Evolutionary conservation across 2,113 vertebrate genomes (phyloP), one percentile per base, ranked within the genome.

Genomic region (Phaetusa simplex): DNA sequence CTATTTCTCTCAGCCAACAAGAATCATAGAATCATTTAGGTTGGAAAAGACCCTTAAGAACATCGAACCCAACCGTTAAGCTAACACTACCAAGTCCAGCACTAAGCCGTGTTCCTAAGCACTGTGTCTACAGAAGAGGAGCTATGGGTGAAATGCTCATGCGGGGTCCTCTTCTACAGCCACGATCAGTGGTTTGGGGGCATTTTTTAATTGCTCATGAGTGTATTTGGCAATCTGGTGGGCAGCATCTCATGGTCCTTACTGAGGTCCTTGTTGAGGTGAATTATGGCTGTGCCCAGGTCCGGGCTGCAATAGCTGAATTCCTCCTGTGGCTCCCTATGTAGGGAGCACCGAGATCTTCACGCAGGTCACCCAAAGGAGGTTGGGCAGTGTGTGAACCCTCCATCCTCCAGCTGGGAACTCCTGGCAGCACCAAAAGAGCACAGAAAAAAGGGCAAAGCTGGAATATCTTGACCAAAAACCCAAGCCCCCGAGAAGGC

Each of bases 291-390:
- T 11, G 19, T 67, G 61, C 29, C 36, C 5, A 5, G 52, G 12
- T 19, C 17, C 8, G 34, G 64, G 45, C 45, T 45, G 73, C 59
- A 74, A 61, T 7, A 45, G 27, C 42, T 0, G 0, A 12, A 45
- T 22, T 86, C 15, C 49, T 67, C 11, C 43, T 20, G 21, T 1
- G 5, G 30, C 12, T 79, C 22, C 58, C 21, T 16, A 13, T 0
- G 1, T 55, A 61, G 59, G 38, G 56, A 82, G 34, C 7, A 8
- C 27, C 0, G 0, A 93, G 45, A 38, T 12, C 38, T 38, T 62
- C 2, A 3, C 32, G 9, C 2, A 6, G 26, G 23, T 58, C 34
- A 40, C 42, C 10, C 0, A 0, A 18, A 24, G 49, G 47, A 74
- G 18, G 43, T 30, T 11, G 49, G 29, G 61, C 19, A 64, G 32